Percentiles rank a stretch among this genome's conserved stretches.
phyloP scores from a whole-genome alignment of 2,113 vertebrate species.

The Tyrannus savana region DNA sequence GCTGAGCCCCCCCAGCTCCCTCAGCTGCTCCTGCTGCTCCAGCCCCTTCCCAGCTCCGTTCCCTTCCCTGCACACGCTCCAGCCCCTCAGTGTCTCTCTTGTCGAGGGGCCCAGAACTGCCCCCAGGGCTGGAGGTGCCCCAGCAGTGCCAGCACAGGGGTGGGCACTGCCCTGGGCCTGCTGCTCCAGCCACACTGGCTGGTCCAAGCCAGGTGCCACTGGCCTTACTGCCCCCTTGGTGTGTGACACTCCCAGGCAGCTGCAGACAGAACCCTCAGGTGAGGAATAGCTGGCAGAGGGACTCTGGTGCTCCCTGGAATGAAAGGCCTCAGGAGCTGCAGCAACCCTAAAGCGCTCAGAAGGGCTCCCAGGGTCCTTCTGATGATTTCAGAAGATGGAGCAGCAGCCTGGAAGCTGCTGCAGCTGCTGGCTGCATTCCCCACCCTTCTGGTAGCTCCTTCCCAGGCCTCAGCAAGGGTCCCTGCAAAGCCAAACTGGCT shows the following conservation, averaged over 20 bases:
- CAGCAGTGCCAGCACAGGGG: background rate
- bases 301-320: background rate
- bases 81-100: fast-evolving
- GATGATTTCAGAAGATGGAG: background rate
- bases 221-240: background rate
- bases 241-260: background rate
- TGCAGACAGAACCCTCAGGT: background rate
- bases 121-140: background rate
- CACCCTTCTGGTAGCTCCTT: background rate
- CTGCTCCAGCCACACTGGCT: background rate
- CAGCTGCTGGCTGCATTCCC: background rate
- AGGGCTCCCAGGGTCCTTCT: background rate
- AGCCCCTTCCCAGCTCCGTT: background rate
- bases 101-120: fast-evolving
- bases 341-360: background rate
- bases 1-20: background rate
- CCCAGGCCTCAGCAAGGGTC: background rate
- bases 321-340: background rate
- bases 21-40: background rate
- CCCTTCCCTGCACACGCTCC: fast-evolving
- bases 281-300: background rate
- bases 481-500: background rate
- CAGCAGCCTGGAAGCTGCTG: background rate
- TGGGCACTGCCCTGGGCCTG: background rate
- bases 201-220: background rate